phyloP scores from a whole-genome alignment of 2,113 vertebrate genomes.

The Neolamprologus toae region DNA sequence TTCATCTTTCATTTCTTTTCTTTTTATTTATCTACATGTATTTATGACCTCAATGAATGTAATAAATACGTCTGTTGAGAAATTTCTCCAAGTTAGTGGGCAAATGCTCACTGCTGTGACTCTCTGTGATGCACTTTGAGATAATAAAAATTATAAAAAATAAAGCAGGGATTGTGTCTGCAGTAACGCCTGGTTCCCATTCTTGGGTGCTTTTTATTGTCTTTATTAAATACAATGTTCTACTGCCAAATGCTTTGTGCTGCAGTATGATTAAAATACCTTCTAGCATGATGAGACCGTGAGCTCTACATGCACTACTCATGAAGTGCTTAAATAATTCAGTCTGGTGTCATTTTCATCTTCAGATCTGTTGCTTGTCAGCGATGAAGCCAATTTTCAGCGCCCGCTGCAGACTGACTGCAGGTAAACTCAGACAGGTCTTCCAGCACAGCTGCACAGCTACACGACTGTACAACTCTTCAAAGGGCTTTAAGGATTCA shows the following conservation, averaged over 20 bases:
- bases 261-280: background rate
- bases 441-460: slow-evolving; percentile 47
- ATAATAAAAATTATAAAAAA: background rate
- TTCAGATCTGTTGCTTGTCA: background rate
- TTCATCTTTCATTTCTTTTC: background rate
- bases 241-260: background rate
- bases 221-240: background rate
- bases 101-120: background rate
- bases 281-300: background rate
- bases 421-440: slow-evolving; percentile 18
- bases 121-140: background rate
- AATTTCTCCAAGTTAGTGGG: background rate
- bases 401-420: background rate
- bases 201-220: background rate
- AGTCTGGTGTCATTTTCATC: background rate
- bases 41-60: background rate
- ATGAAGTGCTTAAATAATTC: background rate
- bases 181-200: background rate
- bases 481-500: slow-evolving; percentile 68
- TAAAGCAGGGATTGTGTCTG: background rate
- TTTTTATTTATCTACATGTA: background rate
- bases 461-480: slow-evolving; percentile 35
- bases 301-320: background rate
- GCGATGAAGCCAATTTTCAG: background rate
- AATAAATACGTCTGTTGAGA: background rate